Percentiles rank a stretch among this genome's conserved stretches.
Conservation (phyloP, 2,113 vertebrate species). For the Todiramphus saurophagus region DNA sequence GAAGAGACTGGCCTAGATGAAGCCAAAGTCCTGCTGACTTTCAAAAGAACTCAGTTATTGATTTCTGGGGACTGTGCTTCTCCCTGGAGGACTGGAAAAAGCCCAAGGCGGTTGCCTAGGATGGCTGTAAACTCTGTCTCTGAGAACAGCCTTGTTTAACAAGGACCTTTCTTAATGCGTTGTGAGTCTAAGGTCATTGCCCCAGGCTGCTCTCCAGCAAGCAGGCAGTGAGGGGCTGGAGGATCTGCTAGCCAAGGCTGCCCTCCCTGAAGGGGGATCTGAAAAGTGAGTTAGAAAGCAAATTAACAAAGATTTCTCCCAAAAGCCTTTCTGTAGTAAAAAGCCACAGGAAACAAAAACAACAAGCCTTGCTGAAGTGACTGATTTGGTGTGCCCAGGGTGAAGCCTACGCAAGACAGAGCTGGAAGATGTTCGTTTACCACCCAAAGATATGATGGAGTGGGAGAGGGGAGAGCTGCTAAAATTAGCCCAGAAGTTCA, state of each 20-base stretch:
- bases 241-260: not conserved
- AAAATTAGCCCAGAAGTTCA: not conserved
- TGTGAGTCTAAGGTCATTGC: conserved; percentile 36
- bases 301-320: not conserved
- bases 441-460: not conserved
- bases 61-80: conserved; percentile 33
- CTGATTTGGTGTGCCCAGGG: not conserved
- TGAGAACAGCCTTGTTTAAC: not conserved
- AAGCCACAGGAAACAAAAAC: not conserved
- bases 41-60: conserved; percentile 32
- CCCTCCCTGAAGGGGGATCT: not conserved
- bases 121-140: conserved; percentile 9
- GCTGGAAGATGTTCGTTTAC: not conserved
- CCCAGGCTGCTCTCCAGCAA: not conserved
- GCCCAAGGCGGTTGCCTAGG: conserved; percentile 55
- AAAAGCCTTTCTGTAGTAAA: not conserved
- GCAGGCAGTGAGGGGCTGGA: not conserved
- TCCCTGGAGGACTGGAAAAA: conserved; percentile 52
- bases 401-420: rapidly evolving
- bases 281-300: not conserved
- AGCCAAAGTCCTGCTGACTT: conserved; percentile 17
- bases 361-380: not conserved
- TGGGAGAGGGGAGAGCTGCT: not conserved
- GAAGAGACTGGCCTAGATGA: not conserved
- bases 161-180: not conserved